phyloP scores from a whole-genome alignment of 2,888 invertebrate species.

The Globia sparganii region DNA sequence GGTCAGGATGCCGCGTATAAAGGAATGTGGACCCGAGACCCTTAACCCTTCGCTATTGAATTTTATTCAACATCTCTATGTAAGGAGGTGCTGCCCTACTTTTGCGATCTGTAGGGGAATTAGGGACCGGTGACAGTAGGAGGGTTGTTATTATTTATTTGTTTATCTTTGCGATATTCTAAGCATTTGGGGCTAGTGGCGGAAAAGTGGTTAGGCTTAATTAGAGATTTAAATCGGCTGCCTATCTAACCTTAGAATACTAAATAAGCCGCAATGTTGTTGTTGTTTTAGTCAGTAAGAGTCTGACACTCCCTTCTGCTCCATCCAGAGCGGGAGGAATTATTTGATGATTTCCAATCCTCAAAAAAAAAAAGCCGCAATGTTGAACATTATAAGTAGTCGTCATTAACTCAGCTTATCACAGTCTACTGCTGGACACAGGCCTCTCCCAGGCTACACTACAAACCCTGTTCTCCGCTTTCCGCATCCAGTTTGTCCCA shows the following conservation, averaged over 20 bases:
- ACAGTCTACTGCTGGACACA: too few species aligned
- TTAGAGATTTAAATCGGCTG: neutral
- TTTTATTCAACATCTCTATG: constrained; percentile 58
- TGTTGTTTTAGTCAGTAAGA: too few species aligned
- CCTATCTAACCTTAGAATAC: neutral
- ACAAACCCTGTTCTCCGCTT: neutral
- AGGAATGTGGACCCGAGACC: constrained; percentile 40
- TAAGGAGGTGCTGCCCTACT: constrained; percentile 44
- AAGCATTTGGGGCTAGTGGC: constrained; percentile 1
- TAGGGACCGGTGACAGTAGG: constrained; percentile 19
- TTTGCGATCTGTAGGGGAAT: constrained; percentile 42
- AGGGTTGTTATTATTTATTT: constrained; percentile 49
- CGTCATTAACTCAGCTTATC: too few species aligned
- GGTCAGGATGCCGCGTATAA: constrained; percentile 39
- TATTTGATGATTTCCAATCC: too few species aligned
- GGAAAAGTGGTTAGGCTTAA: constrained; percentile 9
- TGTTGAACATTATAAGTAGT: neutral
- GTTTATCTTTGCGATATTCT: constrained; percentile 34
- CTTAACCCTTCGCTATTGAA: constrained; percentile 54
- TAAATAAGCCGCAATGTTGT: neutral
- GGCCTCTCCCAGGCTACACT: neutral
- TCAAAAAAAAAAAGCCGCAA: neutral
- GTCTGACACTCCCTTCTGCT: too few species aligned
- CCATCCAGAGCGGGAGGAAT: too few species aligned
- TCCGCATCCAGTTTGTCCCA: neutral